Conservation (phyloP, 2,113 vertebrate species). For the Dromiciops gliroides region DNA sequence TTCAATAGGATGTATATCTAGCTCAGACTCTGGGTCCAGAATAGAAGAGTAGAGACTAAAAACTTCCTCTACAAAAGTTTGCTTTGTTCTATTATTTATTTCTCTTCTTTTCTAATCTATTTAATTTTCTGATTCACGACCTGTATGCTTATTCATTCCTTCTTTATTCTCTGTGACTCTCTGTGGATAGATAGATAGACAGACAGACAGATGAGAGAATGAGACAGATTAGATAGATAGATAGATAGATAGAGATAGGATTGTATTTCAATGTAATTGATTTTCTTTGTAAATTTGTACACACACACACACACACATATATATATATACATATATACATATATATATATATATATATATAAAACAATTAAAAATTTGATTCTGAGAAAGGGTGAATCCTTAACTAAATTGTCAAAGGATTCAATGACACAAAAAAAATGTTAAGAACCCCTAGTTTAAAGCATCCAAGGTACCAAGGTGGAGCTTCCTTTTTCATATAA, state of each 20-base stretch:
- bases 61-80: background rate
- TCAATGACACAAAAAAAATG: background rate
- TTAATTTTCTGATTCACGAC: background rate
- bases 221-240: too few relatives aligned
- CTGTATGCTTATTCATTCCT: background rate
- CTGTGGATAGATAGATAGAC: background rate
- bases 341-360: too few relatives aligned
- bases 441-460: background rate
- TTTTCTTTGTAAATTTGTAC: background rate
- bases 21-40: background rate
- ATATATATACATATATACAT: too few relatives aligned
- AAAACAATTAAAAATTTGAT: background rate
- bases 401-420: background rate
- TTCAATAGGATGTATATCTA: background rate
- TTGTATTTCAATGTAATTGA: background rate
- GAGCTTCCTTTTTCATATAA: background rate
- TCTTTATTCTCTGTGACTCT: background rate
- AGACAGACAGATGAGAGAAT: too few relatives aligned
- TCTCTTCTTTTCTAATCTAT: background rate
- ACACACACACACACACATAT: too few relatives aligned
- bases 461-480: background rate
- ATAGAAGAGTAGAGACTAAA: background rate
- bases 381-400: background rate
- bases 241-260: too few relatives aligned
- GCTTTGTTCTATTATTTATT: background rate